Percentiles rank a stretch among this genome's conserved stretches.
Conservation (phyloP, 2,797 vertebrate genomes). For the Zenarchopterus dispar region DNA sequence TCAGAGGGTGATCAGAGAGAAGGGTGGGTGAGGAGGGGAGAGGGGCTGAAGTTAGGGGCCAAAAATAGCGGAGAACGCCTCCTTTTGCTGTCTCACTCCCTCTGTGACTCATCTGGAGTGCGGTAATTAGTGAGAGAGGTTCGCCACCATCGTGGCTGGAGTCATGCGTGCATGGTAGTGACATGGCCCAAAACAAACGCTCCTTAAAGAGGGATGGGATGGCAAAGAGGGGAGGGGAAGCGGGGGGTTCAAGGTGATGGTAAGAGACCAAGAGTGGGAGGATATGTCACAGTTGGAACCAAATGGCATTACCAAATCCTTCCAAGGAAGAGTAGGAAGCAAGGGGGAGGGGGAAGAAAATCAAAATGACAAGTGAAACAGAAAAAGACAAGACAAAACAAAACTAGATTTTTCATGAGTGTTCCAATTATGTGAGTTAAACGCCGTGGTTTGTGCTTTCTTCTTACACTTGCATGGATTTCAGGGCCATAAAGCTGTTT, state of each 20-base stretch:
- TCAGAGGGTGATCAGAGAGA: constrained; percentile 64
- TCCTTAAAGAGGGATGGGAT: constrained; percentile 56
- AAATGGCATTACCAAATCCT: constrained; percentile 68
- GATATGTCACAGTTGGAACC: constrained; percentile 78
- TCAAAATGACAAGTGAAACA: constrained; percentile 46
- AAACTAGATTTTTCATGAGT: constrained; percentile 32
- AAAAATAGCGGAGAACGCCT: constrained; percentile 72
- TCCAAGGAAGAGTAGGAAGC: constrained; percentile 56
- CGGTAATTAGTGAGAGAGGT: constrained; percentile 79
- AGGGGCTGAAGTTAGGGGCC: constrained; percentile 69
- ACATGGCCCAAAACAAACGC: constrained; percentile 79
- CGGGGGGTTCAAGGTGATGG: constrained; percentile 21
- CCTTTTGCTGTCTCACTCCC: constrained; percentile 38
- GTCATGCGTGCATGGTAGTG: constrained; percentile 66
- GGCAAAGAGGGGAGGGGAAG: constrained; percentile 33
- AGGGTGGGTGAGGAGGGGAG: constrained; percentile 40
- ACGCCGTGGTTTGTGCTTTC: constrained; percentile 18
- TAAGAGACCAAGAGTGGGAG: constrained; percentile 27
- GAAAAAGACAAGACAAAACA: constrained; percentile 33
- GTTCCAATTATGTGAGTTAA: constrained; percentile 41
- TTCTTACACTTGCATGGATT: constrained; percentile 4
- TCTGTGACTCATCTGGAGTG: constrained; percentile 76
- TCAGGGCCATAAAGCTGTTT: constrained; percentile 44
- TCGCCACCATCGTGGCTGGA: constrained; percentile 75
- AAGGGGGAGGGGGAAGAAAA: constrained; percentile 42